Evolutionary conservation across 2,888 invertebrate genomes (phyloP), one percentile per base, ranked within the genome.

Genomic region (Hyalella azteca): DNA sequence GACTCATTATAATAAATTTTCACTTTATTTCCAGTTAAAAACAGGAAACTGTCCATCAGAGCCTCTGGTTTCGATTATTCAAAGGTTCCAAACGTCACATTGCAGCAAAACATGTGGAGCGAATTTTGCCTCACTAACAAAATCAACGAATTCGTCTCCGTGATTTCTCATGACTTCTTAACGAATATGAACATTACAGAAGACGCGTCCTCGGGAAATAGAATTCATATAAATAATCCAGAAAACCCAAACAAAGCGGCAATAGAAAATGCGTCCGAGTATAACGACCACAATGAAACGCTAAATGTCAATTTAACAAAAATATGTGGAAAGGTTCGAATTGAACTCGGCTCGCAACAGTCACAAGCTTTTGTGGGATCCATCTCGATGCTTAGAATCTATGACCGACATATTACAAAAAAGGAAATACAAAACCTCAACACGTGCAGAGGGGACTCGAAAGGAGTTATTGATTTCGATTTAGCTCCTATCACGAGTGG

Each of bases 81-180:
- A 2, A n/a, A 66, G 19, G 36, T 36, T 36, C 15, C 66, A 3
- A 36, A 66, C 66, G 19, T 66, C 66, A 36, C 36, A 1, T 36
- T 66, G 2, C 1, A 66, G 19, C 4, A 36, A 0, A 66, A 0
- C 0, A 22, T 19, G 7, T 66, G 66, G 66, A 36, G 19, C 32
- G 66, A 66, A 36, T 15, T 66, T 15, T 66, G 66, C 26, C 29
- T 66, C 36, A 36, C 66, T 32, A 36, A 66, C 66, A 66, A 66
- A 66, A 22, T 19, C 13, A 66, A 39, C 39, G 66, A 66, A 3
- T 36, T 9, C 29, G 19, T 66, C 36, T 32, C 66, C 9, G 29
- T 66, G 29, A 66, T 15, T 19, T 32, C 29, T 1, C 19, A n/a
- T 7, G 19, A 66, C 36, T 66, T 36, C 7, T 36, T 19, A 32